These are phyloP conservation scores for Hemithea aestivaria DNA, from an alignment of 2,888 invertebrate genomes.

Conservation along the genomic window DNA sequence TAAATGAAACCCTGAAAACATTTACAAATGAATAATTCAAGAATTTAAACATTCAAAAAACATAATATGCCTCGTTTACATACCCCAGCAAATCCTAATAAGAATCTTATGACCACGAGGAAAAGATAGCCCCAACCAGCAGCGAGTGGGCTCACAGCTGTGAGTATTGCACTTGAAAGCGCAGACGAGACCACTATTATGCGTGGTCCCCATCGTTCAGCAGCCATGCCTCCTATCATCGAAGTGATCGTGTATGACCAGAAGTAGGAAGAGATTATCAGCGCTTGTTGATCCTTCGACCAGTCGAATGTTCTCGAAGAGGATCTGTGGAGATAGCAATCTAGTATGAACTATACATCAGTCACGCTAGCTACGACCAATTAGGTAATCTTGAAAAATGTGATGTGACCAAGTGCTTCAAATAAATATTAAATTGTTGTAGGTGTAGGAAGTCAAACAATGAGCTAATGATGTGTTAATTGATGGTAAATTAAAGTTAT, in stretches of 20 bases:
- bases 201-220: constrained; percentile 82
- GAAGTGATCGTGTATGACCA: constrained; percentile 85
- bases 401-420: constrained; percentile 17
- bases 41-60: constrained; percentile 1
- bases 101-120: constrained; percentile 78
- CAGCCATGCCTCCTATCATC: constrained; percentile 82
- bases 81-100: constrained; percentile 82
- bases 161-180: constrained; percentile 76
- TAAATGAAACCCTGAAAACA: constrained; percentile 78
- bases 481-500: background rate
- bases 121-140: constrained; percentile 77
- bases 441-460: constrained; percentile 5
- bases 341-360: too few relatives aligned
- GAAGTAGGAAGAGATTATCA: constrained; percentile 83
- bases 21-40: background rate
- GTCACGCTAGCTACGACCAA: constrained; percentile 28
- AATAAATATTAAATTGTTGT: background rate
- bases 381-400: constrained; percentile 2
- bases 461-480: constrained; percentile 9
- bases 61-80: too few relatives aligned
- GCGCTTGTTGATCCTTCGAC: constrained; percentile 80
- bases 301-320: constrained; percentile 74
- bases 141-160: constrained; percentile 79
- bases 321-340: too few relatives aligned
- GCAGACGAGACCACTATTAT: constrained; percentile 76